Conservation (phyloP, 2,797 vertebrate genomes). For the Pseudomugil gertrudae region DNA sequence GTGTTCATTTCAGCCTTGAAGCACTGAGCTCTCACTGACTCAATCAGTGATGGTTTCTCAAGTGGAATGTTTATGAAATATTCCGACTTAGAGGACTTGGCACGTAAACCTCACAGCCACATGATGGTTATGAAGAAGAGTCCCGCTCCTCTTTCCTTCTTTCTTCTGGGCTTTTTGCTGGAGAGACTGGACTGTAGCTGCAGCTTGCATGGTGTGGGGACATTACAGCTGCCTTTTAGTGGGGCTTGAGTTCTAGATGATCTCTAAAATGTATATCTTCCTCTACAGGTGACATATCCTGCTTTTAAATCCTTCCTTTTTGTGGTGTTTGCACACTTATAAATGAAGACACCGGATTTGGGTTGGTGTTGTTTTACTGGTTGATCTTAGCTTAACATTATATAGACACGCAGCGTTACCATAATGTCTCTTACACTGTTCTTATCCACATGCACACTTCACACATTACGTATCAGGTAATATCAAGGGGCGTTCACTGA, state of each 20-base stretch:
- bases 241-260: neutral
- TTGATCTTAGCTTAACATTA: no score
- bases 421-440: no score
- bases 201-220: neutral
- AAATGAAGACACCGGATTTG: no score
- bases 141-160: neutral
- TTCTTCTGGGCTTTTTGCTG: neutral
- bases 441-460: no score
- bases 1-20: neutral
- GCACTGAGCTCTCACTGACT: neutral
- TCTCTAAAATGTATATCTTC: neutral
- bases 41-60: neutral
- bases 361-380: no score
- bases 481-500: no score
- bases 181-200: neutral
- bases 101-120: neutral
- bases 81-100: neutral
- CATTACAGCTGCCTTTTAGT: neutral
- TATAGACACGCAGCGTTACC: no score
- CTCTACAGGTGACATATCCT: no score
- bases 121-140: neutral
- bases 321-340: no score
- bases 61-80: neutral
- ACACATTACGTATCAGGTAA: no score
- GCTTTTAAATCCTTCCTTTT: no score